These are phyloP conservation scores for Catocala sponsa DNA, from an alignment of 2,888 invertebrate species.

Conservation along the genomic window DNA sequence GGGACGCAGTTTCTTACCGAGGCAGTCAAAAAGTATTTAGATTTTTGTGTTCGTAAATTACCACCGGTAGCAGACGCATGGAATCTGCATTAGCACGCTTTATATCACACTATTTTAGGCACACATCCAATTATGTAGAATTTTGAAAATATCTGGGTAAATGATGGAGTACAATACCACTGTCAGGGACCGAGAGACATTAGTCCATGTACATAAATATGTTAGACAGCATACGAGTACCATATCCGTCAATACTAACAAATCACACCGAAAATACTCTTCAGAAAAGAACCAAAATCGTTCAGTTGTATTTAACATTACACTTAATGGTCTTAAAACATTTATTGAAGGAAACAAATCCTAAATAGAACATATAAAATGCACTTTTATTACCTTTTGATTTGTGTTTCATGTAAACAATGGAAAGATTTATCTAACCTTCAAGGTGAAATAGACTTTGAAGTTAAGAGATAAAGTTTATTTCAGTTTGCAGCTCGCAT, in stretches of 20 bases:
- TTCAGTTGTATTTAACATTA: constrained; percentile 49
- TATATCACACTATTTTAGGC: too few species aligned
- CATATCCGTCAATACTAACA: constrained; percentile 32
- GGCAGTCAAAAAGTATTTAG: too few species aligned
- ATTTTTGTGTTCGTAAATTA: too few species aligned
- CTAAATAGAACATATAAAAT: constrained; percentile 77
- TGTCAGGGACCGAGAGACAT: too few species aligned
- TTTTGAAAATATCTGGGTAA: too few species aligned
- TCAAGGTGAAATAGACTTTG: neutral
- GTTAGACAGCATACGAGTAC: too few species aligned
- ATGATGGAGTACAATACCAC: too few species aligned
- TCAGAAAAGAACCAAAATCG: constrained; percentile 31
- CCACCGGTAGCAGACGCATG: too few species aligned
- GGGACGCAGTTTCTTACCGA: too few species aligned
- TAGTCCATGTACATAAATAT: too few species aligned
- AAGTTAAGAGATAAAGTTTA: fast-evolving
- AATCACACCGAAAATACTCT: constrained; percentile 42
- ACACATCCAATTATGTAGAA: too few species aligned
- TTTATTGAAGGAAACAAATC: constrained; percentile 79
- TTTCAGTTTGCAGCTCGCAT: neutral
- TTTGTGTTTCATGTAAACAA: constrained; percentile 72
- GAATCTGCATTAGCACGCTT: too few species aligned
- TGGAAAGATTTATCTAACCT: constrained; percentile 14
- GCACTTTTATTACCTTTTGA: constrained; percentile 76
- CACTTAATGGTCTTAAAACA: constrained; percentile 66